Evolutionary conservation across 2,797 vertebrate genomes (phyloP).

Genomic region (Catostomus latipinnis): DNA sequence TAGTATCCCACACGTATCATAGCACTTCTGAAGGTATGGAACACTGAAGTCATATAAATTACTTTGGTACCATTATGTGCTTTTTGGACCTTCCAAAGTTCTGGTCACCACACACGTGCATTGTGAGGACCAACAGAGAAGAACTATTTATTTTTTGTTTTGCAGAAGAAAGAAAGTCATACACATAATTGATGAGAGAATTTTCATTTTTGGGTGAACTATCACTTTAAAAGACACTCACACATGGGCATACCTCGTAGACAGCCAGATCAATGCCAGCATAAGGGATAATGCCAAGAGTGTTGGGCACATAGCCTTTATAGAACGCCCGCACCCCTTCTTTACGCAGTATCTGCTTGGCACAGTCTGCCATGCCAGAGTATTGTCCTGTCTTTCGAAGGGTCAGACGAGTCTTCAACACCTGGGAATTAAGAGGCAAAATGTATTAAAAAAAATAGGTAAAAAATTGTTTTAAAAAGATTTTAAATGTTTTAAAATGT

Average conservation of each 20-base stretch:
- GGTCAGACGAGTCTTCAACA: slow-evolving; percentile 91
- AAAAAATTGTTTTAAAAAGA: no score
- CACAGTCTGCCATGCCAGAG: slow-evolving; percentile 87
- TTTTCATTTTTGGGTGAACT: no score
- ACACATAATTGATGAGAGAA: no score
- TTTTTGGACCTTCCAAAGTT: no score
- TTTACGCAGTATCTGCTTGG: slow-evolving; percentile 85
- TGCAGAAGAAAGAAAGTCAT: no score
- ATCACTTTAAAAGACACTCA: background rate
- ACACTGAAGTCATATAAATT: no score
- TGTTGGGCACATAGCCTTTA: slow-evolving; percentile 91
- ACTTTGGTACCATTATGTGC: no score
- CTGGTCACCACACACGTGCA: no score
- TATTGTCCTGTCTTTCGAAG: slow-evolving; percentile 91
- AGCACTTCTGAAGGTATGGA: no score
- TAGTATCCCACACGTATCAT: no score
- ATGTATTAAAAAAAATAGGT: background rate
- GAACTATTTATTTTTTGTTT: no score
- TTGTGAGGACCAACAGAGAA: no score
- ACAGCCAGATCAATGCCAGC: slow-evolving; percentile 93
- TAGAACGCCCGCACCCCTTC: slow-evolving; percentile 89
- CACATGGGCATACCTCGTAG: slow-evolving; percentile 84
- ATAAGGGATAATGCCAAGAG: slow-evolving; percentile 93
- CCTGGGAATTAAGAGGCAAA: slow-evolving; percentile 69
- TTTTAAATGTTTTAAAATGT: background rate